Evolutionary conservation across 2,888 invertebrate species (phyloP), one percentile per base, ranked within the genome.

Genomic region (Salticus scenicus): DNA sequence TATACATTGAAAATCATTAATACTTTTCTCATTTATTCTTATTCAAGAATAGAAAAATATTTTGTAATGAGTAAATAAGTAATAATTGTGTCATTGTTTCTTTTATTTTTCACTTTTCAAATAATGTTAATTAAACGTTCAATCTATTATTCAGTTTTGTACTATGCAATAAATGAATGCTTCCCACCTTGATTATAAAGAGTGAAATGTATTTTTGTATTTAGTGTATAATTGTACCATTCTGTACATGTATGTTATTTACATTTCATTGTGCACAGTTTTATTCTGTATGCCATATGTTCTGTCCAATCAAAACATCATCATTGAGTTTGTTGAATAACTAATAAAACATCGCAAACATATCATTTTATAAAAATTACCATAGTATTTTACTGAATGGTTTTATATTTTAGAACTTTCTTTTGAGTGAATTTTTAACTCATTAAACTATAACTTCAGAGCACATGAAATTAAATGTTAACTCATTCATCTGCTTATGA

Each of bases 171-270:
- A 67, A 8, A 7, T 67, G n/a, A 20, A 20, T 31, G 67, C 20
- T 31, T 67, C 67, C 37, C 67, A 67, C 33, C 31, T 57, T 31
- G 33, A 37, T 67, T 67, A 66, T 66, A 20, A 67, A 28, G n/a
- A 67, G 31, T 33, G 20, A 67, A 33, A 76, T 77, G 70, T 77
- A 77, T 77, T 77, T 77, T 77, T 77, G 33, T 70, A 70, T 37
- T 17, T 63, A 77, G 33, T 70, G 51, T 57, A 24, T 63, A 77
- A 63, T 77, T 77, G 77, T 28, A 77, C n/a, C n/a, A 77, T 77
- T 77, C 37, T 70, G 77, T 77, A 77, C 70, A 77, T 77, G 69
- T 67, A 33, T 67, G 20, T 67, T 33, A 37, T 67, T 67, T 67
- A 67, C 24, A 67, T 67, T 31, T 67, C 37, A 67, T 33, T 37